A percentile compares a stretch with the other conserved stretches of the same genome.
phyloP scores from a whole-genome alignment of 2,113 vertebrate genomes.

The Varanus komodoensis region DNA sequence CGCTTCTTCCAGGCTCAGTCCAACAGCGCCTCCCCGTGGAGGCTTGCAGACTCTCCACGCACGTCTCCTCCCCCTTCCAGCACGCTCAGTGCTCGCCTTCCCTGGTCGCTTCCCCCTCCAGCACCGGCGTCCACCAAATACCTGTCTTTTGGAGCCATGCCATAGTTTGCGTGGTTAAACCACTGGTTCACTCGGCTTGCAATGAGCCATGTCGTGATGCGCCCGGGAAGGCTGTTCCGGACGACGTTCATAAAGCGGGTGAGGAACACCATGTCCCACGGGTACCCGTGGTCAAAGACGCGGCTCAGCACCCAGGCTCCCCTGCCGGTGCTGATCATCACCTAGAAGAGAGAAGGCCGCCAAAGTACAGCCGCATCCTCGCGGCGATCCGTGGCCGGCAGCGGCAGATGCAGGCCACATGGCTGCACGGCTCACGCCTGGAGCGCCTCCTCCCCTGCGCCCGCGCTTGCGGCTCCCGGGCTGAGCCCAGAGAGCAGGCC shows the following conservation, averaged over 20 bases:
- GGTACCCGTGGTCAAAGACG: slow-evolving; percentile 79
- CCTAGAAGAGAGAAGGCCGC: slow-evolving; percentile 71
- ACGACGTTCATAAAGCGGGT: slow-evolving; percentile 75
- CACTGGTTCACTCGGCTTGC: slow-evolving; percentile 74
- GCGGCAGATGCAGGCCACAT: too few species aligned
- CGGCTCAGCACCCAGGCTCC: slow-evolving; percentile 84
- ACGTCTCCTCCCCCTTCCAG: background rate
- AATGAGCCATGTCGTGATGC: slow-evolving; percentile 64
- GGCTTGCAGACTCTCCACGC: too few species aligned
- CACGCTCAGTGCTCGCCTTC: background rate
- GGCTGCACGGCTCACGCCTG: too few species aligned
- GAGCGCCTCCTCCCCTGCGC: too few species aligned
- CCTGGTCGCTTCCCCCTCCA: too few species aligned
- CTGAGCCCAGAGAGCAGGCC: background rate
- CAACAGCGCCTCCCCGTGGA: too few species aligned
- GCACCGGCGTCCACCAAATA: slow-evolving; percentile 47
- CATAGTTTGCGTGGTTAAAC: slow-evolving; percentile 85
- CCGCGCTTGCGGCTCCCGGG: background rate
- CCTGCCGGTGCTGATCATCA: slow-evolving; percentile 83
- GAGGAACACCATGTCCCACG: slow-evolving; percentile 80
- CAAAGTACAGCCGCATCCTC: fast-evolving
- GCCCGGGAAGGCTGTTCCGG: slow-evolving; percentile 69
- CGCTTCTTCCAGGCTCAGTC: background rate
- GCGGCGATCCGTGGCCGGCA: background rate
- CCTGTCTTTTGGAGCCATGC: slow-evolving; percentile 84